Evolutionary conservation across 1,140 invertebrate species (phyloP), one percentile per base, ranked within the genome.

Genomic region (Mycetomoellerius zeteki): DNA sequence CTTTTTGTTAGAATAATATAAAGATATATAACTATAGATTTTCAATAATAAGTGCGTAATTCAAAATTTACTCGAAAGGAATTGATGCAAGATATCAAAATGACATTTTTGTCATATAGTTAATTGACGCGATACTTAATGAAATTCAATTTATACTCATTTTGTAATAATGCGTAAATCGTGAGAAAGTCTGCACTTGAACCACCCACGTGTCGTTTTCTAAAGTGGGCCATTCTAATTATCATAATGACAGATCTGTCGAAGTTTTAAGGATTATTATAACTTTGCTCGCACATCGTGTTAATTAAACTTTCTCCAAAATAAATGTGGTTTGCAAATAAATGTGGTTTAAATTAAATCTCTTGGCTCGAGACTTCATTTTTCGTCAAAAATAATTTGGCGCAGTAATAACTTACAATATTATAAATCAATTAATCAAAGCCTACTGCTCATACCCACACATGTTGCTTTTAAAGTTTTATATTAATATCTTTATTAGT

Each of bases 181-280:
- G 52, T 12, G 54, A 58, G 33, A 43, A 37, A 52, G 47, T 54
- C 6, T 19, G 4, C 30, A 54, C 10, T 58, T 24, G 24, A 72
- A 47, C 37, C 8, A 75, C n/a, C 69, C 54, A 84, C 80, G 69
- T 82, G 52, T 82, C 67, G 65, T 37, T 84, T 84, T 30, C 69
- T 24, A n/a, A 84, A 84, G 69, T 75, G 80, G 69, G 69, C 54
- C 69, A 84, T 84, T 69, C 56, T 84, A 75, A 84, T 84, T 84
- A 75, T 75, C 54, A 52, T 84, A 84, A 84, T 84, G 69, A 73
- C 69, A 69, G 69, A 84, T 84, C 80, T 50, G 58, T 27, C 69
- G 80, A 58, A 73, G 54, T 73, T 84, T 73, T 75, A 60, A 84
- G 69, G 80, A 75, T 84, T 75, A 75, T 84, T 84, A 84, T 84